A percentile compares a stretch with the other conserved stretches of the same genome.
phyloP scores from a whole-genome alignment of 2,797 vertebrate species.

The Neosilurus mollespiculum region DNA sequence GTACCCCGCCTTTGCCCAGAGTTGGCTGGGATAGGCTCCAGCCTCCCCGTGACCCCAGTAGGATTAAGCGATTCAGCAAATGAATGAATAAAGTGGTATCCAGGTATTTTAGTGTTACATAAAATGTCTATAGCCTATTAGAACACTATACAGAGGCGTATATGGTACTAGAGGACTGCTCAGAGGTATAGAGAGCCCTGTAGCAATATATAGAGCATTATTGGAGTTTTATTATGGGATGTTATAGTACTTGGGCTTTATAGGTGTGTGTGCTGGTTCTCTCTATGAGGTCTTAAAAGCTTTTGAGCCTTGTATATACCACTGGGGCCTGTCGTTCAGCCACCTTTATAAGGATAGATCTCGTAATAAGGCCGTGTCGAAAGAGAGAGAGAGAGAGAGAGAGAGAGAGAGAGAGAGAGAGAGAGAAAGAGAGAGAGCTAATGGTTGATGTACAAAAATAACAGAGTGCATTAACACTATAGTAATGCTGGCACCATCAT shows the following conservation, averaged over 20 bases:
- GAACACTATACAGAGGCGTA: neutral
- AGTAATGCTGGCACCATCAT: neutral
- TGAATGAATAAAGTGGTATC: neutral
- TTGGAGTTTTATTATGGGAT: neutral
- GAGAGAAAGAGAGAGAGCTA: neutral
- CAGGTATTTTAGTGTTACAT: neutral
- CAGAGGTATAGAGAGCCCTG: neutral
- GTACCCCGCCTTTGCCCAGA: too few relatives aligned
- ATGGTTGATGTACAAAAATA: neutral
- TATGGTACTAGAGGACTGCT: neutral
- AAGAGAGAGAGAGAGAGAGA: slow-evolving; percentile 25
- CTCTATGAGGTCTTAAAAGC: slow-evolving; percentile 10
- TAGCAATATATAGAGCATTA: neutral
- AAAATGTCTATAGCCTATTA: neutral
- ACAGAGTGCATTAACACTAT: neutral
- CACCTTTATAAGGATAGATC: slow-evolving; percentile 42
- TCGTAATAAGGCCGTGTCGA: slow-evolving; percentile 29
- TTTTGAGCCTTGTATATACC: slow-evolving; percentile 1
- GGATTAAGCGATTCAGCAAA: too few relatives aligned
- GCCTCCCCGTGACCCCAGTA: too few relatives aligned
- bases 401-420: neutral
- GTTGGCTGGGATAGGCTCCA: too few relatives aligned
- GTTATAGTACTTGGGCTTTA: neutral
- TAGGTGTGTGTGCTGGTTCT: neutral
- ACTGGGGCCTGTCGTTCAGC: slow-evolving; percentile 40